phyloP scores from a whole-genome alignment of 30 jellyfish, hydroid and myxozoan species.

The Hydra vulgaris region DNA sequence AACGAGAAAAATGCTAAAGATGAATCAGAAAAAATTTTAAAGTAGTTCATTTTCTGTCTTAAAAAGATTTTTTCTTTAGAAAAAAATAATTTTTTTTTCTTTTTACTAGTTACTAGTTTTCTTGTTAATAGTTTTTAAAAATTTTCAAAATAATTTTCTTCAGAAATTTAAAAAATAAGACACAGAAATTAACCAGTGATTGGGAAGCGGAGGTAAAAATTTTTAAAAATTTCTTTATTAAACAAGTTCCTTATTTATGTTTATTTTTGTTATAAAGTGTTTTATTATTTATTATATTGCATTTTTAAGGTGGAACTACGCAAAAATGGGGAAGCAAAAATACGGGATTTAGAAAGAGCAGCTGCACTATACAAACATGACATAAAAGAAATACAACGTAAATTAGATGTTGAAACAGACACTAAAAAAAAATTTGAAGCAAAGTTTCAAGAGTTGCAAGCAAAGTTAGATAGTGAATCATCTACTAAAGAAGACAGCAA shows the following conservation, averaged over 20 bases:
- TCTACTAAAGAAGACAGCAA: constrained; percentile 81
- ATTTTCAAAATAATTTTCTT: constrained; percentile 2
- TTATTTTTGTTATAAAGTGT: no score
- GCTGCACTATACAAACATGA: constrained; percentile 92
- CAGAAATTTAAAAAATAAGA: constrained; percentile 35
- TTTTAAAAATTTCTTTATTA: no score
- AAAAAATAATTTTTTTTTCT: no score
- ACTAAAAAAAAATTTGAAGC: constrained; percentile 73
- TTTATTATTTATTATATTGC: no score
- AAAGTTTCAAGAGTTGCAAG: constrained; percentile 69
- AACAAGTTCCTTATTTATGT: no score
- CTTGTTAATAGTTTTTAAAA: no score
- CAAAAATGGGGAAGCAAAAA: constrained; percentile 72
- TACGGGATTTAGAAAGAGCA: constrained; percentile 80
- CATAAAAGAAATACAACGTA: constrained; percentile 72
- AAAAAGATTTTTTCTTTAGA: no score
- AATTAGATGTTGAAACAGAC: constrained; percentile 78
- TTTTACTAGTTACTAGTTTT: not conserved
- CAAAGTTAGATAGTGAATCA: constrained; percentile 59
- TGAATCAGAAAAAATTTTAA: constrained; percentile 3
- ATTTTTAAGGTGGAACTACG: constrained; percentile 75
- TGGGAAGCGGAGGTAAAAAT: constrained; percentile 29
- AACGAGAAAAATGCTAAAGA: constrained; percentile 6
- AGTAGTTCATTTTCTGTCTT: constrained; percentile 1
- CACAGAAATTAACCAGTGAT: constrained; percentile 16